phyloP scores from a whole-genome alignment of 2,797 vertebrate genomes.

The Numenius phaeopus region DNA sequence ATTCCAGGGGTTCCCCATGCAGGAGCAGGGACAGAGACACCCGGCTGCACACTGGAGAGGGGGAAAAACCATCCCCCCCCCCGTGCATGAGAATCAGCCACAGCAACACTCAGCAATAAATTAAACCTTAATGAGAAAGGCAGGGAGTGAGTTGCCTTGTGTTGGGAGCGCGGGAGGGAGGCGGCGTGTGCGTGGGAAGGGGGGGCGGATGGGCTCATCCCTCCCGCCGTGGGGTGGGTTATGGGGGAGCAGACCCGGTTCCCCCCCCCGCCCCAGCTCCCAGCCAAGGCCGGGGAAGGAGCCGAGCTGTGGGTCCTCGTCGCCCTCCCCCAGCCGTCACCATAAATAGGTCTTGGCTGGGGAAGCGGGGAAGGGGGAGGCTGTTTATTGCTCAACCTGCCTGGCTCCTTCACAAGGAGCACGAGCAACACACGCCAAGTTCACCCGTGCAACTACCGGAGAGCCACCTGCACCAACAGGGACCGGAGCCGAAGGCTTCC shows the following conservation, averaged over 20 bases:
- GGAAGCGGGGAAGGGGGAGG: background rate
- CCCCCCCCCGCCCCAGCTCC: background rate
- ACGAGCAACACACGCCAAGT: rapidly evolving
- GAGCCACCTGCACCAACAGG: background rate
- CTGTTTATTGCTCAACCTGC: background rate
- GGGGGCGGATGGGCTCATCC: rapidly evolving
- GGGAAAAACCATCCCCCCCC: background rate
- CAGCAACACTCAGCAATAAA: background rate
- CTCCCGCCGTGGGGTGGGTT: background rate
- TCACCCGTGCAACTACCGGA: rapidly evolving
- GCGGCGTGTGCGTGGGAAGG: background rate
- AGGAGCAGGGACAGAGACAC: background rate
- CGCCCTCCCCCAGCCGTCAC: background rate
- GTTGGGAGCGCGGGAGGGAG: background rate
- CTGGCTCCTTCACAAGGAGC: rapidly evolving
- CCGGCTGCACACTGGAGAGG: background rate
- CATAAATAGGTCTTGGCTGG: background rate
- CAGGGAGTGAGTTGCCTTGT: background rate
- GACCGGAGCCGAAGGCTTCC: background rate
- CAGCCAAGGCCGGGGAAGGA: background rate
- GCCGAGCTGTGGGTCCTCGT: background rate
- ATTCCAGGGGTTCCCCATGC: background rate
- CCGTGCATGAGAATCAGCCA: background rate
- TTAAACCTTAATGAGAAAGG: background rate
- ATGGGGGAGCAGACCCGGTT: rapidly evolving